These are phyloP conservation scores for Campoplex nolae DNA, from an alignment of 2,888 invertebrate species.

Conservation along the genomic window DNA sequence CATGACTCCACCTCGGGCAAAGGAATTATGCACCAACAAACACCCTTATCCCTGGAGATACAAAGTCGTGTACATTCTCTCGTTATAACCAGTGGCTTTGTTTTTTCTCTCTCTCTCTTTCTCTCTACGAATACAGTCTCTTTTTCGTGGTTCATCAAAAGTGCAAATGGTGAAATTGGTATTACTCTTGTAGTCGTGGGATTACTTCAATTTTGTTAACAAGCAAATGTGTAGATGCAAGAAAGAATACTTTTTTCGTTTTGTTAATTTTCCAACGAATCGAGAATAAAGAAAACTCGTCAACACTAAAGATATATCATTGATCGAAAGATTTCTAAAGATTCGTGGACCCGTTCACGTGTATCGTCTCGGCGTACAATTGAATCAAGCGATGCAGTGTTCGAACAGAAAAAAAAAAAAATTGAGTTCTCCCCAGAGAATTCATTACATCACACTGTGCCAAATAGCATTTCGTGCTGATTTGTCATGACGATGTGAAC, in stretches of 20 bases:
- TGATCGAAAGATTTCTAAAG: too few relatives aligned
- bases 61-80: background rate
- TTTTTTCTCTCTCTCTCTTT: background rate
- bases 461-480: slow-evolving; percentile 45
- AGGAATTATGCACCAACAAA: slow-evolving; percentile 43
- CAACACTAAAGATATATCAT: background rate
- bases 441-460: slow-evolving; percentile 23
- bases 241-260: background rate
- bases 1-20: slow-evolving; percentile 40
- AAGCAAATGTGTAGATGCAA: background rate
- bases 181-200: background rate
- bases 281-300: background rate
- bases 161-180: background rate
- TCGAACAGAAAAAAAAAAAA: slow-evolving; percentile 22
- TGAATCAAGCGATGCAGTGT: background rate
- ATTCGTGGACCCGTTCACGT: background rate
- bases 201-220: background rate
- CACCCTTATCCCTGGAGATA: slow-evolving; percentile 12
- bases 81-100: background rate
- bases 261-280: background rate
- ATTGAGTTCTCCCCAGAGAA: slow-evolving; percentile 44
- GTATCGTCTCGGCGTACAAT: background rate
- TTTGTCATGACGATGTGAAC: slow-evolving; percentile 16
- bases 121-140: background rate
- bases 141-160: background rate